Conservation (phyloP, 2,113 vertebrate species). For the Nicator chloris region DNA sequence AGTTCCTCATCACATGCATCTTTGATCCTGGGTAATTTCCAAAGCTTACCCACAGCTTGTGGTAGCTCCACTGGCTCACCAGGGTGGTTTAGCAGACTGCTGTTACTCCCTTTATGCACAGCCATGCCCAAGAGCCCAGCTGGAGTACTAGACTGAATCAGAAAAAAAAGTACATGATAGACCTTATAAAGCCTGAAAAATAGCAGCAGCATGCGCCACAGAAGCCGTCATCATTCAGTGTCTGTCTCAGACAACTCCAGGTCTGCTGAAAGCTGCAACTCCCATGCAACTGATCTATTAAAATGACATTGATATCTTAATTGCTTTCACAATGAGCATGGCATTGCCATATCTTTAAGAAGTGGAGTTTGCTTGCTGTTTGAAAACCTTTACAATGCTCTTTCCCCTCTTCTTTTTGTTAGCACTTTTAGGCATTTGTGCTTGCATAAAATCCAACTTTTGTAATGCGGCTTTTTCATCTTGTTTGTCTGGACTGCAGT, state of each 20-base stretch:
- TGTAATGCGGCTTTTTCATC: constrained; percentile 68
- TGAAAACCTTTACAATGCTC: background rate
- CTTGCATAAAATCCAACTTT: constrained; percentile 59
- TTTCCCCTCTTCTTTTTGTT: background rate
- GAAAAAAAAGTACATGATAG: background rate
- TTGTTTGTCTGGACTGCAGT: constrained; percentile 74
- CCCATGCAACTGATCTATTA: background rate
- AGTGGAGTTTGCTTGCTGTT: background rate
- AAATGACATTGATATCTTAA: background rate
- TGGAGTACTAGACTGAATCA: background rate
- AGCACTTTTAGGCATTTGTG: constrained; percentile 44
- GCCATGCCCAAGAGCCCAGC: background rate
- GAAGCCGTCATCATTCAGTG: accelerated
- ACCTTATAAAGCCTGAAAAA: background rate
- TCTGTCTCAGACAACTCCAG: background rate
- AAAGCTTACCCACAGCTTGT: background rate
- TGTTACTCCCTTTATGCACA: background rate
- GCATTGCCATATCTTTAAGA: background rate
- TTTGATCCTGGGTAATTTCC: background rate
- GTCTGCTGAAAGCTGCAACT: background rate
- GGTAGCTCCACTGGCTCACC: background rate
- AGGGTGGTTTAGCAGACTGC: background rate
- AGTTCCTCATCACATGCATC: background rate
- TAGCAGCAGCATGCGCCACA: accelerated
- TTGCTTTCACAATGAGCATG: background rate